Conservation (phyloP, 2,797 vertebrate species). For the Holocentrus rufus region DNA sequence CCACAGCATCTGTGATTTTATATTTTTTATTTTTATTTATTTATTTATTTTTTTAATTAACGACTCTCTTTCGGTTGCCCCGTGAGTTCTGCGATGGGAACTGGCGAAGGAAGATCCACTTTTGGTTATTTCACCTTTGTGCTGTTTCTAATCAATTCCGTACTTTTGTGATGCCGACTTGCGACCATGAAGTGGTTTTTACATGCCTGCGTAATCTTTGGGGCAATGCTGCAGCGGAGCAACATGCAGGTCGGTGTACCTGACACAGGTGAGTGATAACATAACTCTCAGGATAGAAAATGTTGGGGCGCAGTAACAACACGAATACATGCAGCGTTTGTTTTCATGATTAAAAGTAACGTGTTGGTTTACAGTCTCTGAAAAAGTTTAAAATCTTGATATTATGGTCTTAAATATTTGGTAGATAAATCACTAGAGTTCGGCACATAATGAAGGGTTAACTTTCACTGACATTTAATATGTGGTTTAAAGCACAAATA, state of each 20-base stretch:
- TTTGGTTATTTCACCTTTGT: slow-evolving; percentile 3
- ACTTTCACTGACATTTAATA: too few species aligned
- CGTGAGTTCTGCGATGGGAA: slow-evolving; percentile 40
- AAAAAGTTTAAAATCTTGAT: too few species aligned
- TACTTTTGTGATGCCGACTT: background rate
- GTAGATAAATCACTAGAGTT: too few species aligned
- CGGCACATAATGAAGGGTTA: too few species aligned
- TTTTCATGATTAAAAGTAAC: too few species aligned
- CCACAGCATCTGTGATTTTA: background rate
- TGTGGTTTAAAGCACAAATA: background rate
- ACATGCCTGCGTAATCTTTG: slow-evolving; percentile 46
- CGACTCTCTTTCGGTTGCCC: too few species aligned
- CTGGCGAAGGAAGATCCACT: background rate
- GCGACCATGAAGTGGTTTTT: slow-evolving; percentile 49
- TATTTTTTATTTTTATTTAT: too few species aligned
- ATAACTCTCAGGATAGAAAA: background rate
- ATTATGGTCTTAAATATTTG: too few species aligned
- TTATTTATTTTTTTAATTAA: background rate
- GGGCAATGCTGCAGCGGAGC: slow-evolving; percentile 43
- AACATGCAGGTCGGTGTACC: slow-evolving; percentile 31
- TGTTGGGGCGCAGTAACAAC: too few species aligned
- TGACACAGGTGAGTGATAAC: slow-evolving; percentile 69
- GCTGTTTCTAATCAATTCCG: slow-evolving; percentile 4
- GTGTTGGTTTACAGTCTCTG: too few species aligned
- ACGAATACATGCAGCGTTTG: too few species aligned